phyloP scores from a whole-genome alignment of 1,140 invertebrate species.

The Tachypleus tridentatus region DNA sequence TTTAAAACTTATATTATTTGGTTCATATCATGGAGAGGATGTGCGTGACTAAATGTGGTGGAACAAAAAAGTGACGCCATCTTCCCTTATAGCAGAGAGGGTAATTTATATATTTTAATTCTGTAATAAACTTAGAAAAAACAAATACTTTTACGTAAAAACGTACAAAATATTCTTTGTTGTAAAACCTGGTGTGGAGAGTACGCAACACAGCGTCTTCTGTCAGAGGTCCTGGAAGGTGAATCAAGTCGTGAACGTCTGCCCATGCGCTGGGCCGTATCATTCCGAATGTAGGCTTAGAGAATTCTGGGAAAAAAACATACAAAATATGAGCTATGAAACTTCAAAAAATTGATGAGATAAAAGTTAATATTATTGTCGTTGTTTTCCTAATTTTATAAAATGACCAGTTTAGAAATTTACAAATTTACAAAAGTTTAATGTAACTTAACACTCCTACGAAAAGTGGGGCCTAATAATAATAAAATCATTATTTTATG shows the following conservation, averaged over 20 bases:
- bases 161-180: conserved; percentile 75
- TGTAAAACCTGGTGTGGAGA: conserved; percentile 70
- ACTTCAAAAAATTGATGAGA: conserved; percentile 30
- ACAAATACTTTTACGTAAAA: background rate
- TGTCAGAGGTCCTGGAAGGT: conserved; percentile 73
- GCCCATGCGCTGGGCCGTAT: background rate
- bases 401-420: too few relatives aligned
- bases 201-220: conserved; percentile 84
- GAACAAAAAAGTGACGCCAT: background rate
- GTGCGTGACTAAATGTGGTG: background rate
- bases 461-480: too few relatives aligned
- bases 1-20: too few relatives aligned
- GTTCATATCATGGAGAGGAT: too few relatives aligned
- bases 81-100: background rate
- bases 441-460: too few relatives aligned
- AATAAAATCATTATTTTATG: too few relatives aligned
- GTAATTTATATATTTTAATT: background rate
- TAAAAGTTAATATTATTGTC: conserved; percentile 30
- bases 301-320: background rate
- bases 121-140: conserved; percentile 1
- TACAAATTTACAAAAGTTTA: too few relatives aligned
- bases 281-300: background rate
- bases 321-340: background rate
- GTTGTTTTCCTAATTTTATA: too few relatives aligned
- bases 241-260: conserved; percentile 72